Percentiles rank a stretch among this genome's conserved stretches.
Evolutionary conservation across 2,888 invertebrate genomes (phyloP).

Genomic region (Callosobruchus maculatus): DNA sequence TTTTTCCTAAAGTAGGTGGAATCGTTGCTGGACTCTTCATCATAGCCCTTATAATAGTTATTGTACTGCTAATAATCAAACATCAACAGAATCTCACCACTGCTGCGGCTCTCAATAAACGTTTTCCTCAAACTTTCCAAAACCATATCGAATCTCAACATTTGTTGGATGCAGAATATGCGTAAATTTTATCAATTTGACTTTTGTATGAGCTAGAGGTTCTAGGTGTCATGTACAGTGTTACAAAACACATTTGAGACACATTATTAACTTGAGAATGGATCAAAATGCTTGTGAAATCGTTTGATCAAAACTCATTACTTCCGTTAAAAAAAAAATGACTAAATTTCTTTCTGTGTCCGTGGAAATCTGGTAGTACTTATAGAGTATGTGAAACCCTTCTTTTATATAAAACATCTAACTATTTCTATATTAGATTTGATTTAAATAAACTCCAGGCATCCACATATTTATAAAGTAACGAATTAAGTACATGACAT

Average conservation of each 20-base stretch:
- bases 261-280: no score
- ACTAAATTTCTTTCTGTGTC: no score
- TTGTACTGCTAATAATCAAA: constrained; percentile 43
- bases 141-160: constrained; percentile 46
- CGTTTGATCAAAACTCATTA: no score
- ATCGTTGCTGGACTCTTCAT: constrained; percentile 40
- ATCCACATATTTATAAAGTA: no score
- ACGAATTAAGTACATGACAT: not conserved
- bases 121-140: constrained; percentile 46
- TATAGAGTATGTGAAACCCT: no score
- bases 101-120: constrained; percentile 44
- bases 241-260: no score
- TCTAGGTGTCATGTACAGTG: not conserved
- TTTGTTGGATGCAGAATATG: constrained; percentile 45
- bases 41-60: constrained; percentile 41
- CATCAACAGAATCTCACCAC: constrained; percentile 45
- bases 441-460: not conserved
- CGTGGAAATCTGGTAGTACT: no score
- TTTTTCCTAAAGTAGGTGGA: constrained; percentile 38
- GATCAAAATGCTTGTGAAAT: no score
- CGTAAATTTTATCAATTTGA: constrained; percentile 21
- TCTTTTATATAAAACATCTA: no score
- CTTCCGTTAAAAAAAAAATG: no score
- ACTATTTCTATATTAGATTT: not conserved
- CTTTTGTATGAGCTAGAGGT: not conserved